These are phyloP conservation scores for Florisuga fusca DNA, from an alignment of 2,797 vertebrate species.

Conservation along the genomic window DNA sequence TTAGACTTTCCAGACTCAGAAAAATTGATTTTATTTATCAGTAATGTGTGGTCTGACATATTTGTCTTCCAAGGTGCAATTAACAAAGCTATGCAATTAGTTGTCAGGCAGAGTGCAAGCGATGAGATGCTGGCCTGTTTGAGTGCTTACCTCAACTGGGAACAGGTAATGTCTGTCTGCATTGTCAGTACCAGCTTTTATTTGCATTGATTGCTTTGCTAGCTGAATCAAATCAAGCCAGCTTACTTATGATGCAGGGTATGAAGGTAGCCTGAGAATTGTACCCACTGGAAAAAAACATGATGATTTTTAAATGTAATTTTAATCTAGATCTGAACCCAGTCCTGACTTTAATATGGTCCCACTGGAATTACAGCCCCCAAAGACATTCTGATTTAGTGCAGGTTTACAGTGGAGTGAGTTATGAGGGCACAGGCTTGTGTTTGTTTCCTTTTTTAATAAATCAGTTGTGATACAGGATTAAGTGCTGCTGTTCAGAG, in stretches of 20 bases:
- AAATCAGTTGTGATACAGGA: not conserved
- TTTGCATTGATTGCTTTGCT: not conserved
- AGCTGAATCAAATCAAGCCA: not conserved
- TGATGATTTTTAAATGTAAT: too few relatives aligned
- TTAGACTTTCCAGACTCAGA: constrained; percentile 89
- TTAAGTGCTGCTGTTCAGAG: not conserved
- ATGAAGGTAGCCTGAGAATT: not conserved
- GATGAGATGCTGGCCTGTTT: constrained; percentile 82
- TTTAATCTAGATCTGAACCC: not conserved
- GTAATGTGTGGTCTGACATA: constrained; percentile 88
- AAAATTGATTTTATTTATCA: constrained; percentile 90
- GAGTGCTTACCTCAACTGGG: constrained; percentile 87
- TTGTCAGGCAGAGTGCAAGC: constrained; percentile 83
- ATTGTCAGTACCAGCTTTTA: not conserved
- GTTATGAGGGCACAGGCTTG: not conserved
- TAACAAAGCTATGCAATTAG: constrained; percentile 89
- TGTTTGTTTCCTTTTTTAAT: not conserved
- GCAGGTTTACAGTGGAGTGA: not conserved
- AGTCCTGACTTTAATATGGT: not conserved
- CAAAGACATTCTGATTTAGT: not conserved
- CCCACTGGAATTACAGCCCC: not conserved
- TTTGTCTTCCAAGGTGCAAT: constrained; percentile 83
- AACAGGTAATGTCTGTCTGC: constrained; percentile 84
- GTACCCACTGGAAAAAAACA: not conserved
- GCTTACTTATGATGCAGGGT: not conserved